Percentiles rank a stretch among this genome's conserved stretches.
Evolutionary conservation across 2,113 vertebrate genomes (phyloP).

Genomic region (Platichthys stellatus): DNA sequence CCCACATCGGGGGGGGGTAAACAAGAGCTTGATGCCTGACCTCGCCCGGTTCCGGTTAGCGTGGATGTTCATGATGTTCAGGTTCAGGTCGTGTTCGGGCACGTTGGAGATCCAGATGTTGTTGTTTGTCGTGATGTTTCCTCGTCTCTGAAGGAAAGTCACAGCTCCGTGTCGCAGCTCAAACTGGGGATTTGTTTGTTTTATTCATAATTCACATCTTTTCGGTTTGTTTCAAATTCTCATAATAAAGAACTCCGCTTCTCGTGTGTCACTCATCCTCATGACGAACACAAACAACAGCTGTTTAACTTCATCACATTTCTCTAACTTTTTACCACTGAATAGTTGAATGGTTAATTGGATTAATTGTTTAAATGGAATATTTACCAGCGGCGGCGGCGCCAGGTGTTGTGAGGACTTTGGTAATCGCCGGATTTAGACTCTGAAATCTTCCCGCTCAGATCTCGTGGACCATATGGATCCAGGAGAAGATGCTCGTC

Average conservation of each 20-base stretch:
- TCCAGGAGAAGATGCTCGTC: slow-evolving; percentile 10
- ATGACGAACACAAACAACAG: slow-evolving; percentile 49
- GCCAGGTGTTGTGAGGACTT: slow-evolving; percentile 48
- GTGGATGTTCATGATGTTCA: no score
- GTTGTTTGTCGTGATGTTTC: no score
- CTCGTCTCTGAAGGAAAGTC: no score
- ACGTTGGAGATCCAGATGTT: no score
- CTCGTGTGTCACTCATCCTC: slow-evolving; percentile 38
- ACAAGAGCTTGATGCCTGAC: no score
- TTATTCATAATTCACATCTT: no score
- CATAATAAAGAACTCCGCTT: no score
- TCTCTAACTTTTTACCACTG: not conserved
- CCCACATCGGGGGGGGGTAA: no score
- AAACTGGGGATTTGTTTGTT: no score
- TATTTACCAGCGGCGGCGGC: not conserved
- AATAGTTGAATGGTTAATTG: not conserved
- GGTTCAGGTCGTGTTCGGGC: no score
- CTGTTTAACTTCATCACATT: slow-evolving; percentile 25
- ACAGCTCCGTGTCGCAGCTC: no score
- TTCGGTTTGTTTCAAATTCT: not conserved
- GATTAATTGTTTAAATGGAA: slow-evolving; percentile 14
- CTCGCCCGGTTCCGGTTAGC: no score
- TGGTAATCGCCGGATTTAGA: slow-evolving; percentile 1
- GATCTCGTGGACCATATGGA: slow-evolving; percentile 44
- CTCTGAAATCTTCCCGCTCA: not conserved